Evolutionary conservation across 2,797 vertebrate genomes (phyloP).

Genomic region (Spinus pinus): DNA sequence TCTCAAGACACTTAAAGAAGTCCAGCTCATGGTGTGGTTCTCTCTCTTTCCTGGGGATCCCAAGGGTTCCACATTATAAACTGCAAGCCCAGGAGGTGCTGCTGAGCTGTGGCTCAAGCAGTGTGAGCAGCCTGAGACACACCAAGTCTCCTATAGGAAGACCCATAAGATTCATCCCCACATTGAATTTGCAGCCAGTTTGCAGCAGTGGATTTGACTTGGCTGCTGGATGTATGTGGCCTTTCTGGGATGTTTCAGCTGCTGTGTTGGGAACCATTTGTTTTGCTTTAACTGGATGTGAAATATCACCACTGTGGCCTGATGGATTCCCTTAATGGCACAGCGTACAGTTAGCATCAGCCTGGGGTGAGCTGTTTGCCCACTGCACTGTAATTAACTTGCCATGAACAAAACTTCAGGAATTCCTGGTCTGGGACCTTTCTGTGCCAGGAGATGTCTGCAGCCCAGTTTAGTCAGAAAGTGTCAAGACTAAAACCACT

Average conservation of each 20-base stretch:
- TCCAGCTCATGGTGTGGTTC: not conserved
- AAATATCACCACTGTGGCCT: not conserved
- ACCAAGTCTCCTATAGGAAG: not conserved
- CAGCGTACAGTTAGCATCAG: not conserved
- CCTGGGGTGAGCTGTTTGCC: not conserved
- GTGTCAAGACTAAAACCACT: not conserved
- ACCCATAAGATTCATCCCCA: not conserved
- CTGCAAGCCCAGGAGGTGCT: not conserved
- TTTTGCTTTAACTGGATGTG: not conserved
- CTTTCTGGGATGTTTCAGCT: not conserved
- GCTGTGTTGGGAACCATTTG: not conserved
- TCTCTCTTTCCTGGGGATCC: not conserved
- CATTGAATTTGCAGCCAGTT: not conserved
- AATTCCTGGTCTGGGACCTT: not conserved
- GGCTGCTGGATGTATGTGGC: rapidly evolving
- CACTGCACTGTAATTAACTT: not conserved
- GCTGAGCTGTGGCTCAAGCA: not conserved
- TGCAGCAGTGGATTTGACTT: not conserved
- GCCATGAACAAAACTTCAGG: not conserved
- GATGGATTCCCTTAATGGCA: not conserved
- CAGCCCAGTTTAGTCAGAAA: not conserved
- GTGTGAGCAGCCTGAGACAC: not conserved
- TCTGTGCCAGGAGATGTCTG: not conserved
- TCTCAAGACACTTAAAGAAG: not conserved
- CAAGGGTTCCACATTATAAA: rapidly evolving